Evolutionary conservation across 2,797 vertebrate species (phyloP).

Genomic region (Diceros bicornis): DNA sequence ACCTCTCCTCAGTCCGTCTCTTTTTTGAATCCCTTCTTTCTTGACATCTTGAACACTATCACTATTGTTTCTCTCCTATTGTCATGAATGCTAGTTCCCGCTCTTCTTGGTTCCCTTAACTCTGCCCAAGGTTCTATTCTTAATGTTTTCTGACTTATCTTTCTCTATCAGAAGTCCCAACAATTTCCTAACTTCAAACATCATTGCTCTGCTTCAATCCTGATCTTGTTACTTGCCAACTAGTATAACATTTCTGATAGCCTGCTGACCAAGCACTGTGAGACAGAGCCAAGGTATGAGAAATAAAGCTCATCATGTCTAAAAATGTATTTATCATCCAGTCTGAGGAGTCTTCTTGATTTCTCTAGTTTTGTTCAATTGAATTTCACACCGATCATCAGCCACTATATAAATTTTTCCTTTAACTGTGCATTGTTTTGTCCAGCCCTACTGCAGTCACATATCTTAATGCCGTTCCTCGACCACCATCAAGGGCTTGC

Average conservation of each 20-base stretch:
- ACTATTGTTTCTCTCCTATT: neutral
- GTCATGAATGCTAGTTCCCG: neutral
- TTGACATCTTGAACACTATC: neutral
- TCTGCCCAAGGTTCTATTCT: neutral
- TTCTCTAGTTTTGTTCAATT: neutral
- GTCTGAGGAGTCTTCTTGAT: neutral
- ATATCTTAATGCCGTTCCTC: neutral
- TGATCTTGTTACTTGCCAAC: neutral
- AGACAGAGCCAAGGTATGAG: neutral
- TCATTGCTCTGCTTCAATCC: neutral
- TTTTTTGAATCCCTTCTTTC: neutral
- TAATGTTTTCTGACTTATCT: neutral
- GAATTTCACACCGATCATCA: neutral
- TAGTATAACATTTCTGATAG: neutral
- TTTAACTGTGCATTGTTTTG: neutral
- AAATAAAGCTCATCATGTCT: neutral
- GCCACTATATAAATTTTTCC: neutral
- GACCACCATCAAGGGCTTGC: neutral
- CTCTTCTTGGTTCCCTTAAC: neutral
- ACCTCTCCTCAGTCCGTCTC: neutral
- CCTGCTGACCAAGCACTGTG: neutral
- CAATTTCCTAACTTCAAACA: neutral
- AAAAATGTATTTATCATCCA: neutral
- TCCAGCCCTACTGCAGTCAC: neutral
- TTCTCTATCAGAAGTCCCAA: neutral